Conservation (phyloP, 2,888 invertebrate genomes). For the Macaria liturata region DNA sequence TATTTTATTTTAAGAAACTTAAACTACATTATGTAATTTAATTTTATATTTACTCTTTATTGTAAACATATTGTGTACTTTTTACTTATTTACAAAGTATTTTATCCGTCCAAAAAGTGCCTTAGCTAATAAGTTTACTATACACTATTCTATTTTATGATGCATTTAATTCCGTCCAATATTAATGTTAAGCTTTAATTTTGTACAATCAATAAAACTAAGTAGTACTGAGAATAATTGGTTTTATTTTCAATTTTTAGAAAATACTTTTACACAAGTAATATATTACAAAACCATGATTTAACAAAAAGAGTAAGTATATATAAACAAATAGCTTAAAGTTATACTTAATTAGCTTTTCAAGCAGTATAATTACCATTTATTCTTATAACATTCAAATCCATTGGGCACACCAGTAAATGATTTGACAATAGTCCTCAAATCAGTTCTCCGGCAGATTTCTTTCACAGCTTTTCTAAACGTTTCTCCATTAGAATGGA, state of each 20-base stretch:
- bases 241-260: slow-evolving; percentile 39
- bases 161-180: slow-evolving; percentile 24
- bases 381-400: slow-evolving; percentile 62
- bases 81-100: background rate
- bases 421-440: slow-evolving; percentile 56
- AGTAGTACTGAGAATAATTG: slow-evolving; percentile 20
- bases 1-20: too few species aligned
- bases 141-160: background rate
- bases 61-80: too few species aligned
- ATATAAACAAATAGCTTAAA: too few species aligned
- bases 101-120: slow-evolving; percentile 8
- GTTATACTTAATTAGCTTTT: too few species aligned
- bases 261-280: background rate
- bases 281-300: too few species aligned
- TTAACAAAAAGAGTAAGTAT: too few species aligned
- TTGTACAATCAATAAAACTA: slow-evolving; percentile 26
- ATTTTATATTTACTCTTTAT: too few species aligned
- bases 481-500: slow-evolving; percentile 55
- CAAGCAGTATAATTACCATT: background rate
- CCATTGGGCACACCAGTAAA: slow-evolving; percentile 59
- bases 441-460: slow-evolving; percentile 62
- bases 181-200: slow-evolving; percentile 29
- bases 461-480: slow-evolving; percentile 50
- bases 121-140: slow-evolving; percentile 1
- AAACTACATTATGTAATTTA: too few species aligned